phyloP scores from a whole-genome alignment of 2,797 vertebrate genomes.

The Masticophis lateralis region DNA sequence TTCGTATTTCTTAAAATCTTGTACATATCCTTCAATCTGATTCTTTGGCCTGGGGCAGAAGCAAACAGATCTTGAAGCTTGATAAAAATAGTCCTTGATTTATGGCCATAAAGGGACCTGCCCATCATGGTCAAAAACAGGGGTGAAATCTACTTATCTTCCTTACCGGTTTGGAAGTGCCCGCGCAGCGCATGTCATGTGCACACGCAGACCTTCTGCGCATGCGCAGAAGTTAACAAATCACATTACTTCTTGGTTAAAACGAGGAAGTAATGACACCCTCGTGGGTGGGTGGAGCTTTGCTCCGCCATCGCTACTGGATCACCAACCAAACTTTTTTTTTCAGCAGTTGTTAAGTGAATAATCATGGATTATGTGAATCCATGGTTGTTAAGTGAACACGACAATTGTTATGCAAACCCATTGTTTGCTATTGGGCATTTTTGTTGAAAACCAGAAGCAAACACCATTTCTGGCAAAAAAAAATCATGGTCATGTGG shows the following conservation, averaged over 20 bases:
- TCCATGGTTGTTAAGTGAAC: neutral
- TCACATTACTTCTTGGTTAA: no score
- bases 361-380: neutral
- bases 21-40: neutral
- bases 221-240: no score
- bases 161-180: no score
- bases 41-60: neutral
- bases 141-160: no score
- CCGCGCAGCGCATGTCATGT: rapidly evolving
- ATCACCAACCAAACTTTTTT: neutral
- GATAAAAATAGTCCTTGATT: neutral
- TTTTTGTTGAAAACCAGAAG: neutral
- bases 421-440: neutral
- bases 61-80: neutral
- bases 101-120: neutral
- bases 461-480: neutral
- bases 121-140: neutral
- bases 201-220: no score
- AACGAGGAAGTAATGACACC: no score
- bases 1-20: neutral
- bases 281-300: no score
- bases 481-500: neutral
- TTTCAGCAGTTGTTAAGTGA: neutral
- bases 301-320: no score
- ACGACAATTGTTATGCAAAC: neutral